Evolutionary conservation across 1,140 invertebrate genomes (phyloP).

Genomic region (Bombus vancouverensis): DNA sequence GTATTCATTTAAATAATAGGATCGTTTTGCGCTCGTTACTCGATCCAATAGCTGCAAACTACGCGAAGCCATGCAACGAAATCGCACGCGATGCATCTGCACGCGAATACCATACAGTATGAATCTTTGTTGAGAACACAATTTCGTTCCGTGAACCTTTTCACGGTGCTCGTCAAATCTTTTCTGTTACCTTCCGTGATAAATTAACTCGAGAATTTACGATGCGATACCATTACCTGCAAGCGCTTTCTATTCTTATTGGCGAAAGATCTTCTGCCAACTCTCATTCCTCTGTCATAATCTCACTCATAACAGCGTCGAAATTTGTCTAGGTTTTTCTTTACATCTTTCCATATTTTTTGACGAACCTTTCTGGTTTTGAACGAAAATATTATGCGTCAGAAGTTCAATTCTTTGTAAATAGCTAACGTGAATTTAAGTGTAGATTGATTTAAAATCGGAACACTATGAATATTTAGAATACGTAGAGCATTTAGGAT

Average conservation of each 20-base stretch:
- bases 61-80: not conserved
- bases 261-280: not conserved
- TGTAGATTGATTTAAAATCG: not conserved
- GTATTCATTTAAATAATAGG: slow-evolving; percentile 14
- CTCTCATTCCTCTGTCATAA: not conserved
- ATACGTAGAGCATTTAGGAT: not conserved
- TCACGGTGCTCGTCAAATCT: not conserved
- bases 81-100: slow-evolving; percentile 14
- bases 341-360: too few relatives aligned
- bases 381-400: not conserved
- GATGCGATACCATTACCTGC: not conserved
- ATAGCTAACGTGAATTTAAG: not conserved
- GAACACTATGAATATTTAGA: not conserved
- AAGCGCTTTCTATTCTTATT: not conserved
- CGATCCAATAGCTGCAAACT: not conserved
- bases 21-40: not conserved
- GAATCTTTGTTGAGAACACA: not conserved
- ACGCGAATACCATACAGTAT: not conserved
- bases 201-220: not conserved
- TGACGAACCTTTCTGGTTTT: not conserved
- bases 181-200: not conserved
- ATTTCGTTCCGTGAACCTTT: not conserved
- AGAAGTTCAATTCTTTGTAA: not conserved
- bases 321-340: not conserved
- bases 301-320: not conserved